phyloP scores from a whole-genome alignment of 2,113 vertebrate species.

The Chaetodon trifascialis region DNA sequence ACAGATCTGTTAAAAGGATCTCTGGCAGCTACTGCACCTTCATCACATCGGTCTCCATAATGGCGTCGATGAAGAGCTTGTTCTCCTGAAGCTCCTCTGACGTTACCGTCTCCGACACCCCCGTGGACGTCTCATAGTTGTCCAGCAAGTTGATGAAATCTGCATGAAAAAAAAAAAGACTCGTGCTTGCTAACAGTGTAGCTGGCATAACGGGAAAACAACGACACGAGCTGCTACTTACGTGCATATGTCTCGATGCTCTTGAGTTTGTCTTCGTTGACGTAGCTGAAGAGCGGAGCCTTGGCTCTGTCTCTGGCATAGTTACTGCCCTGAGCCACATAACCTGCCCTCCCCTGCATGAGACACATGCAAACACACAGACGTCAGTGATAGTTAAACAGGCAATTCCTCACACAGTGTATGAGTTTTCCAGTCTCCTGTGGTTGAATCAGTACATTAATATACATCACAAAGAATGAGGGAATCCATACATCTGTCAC shows the following conservation, averaged over 20 bases:
- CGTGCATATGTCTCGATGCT: constrained; percentile 84
- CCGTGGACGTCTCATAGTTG: constrained; percentile 87
- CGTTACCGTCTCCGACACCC: constrained; percentile 84
- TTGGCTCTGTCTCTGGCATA: constrained; percentile 82
- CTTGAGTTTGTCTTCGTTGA: constrained; percentile 85
- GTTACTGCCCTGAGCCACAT: constrained; percentile 79
- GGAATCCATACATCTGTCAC: no score
- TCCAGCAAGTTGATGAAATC: constrained; percentile 88
- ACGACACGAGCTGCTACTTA: constrained; percentile 58
- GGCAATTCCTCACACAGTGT: background rate
- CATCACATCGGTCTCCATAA: constrained; percentile 88
- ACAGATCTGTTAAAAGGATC: background rate
- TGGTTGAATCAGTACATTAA: no score
- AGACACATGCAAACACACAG: constrained; percentile 3
- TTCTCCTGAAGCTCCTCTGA: constrained; percentile 85
- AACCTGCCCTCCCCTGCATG: constrained; percentile 84
- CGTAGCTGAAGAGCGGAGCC: constrained; percentile 80
- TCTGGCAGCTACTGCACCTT: constrained; percentile 76
- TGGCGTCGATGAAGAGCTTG: constrained; percentile 83
- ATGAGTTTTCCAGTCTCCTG: background rate
- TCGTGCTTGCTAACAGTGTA: background rate
- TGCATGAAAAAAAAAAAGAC: constrained; percentile 49
- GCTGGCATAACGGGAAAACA: background rate
- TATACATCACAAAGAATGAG: no score
- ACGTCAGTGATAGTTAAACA: background rate